Evolutionary conservation across 2,113 vertebrate species (phyloP), one percentile per base, ranked within the genome.

Genomic region (Poeciliopsis retropinna): DNA sequence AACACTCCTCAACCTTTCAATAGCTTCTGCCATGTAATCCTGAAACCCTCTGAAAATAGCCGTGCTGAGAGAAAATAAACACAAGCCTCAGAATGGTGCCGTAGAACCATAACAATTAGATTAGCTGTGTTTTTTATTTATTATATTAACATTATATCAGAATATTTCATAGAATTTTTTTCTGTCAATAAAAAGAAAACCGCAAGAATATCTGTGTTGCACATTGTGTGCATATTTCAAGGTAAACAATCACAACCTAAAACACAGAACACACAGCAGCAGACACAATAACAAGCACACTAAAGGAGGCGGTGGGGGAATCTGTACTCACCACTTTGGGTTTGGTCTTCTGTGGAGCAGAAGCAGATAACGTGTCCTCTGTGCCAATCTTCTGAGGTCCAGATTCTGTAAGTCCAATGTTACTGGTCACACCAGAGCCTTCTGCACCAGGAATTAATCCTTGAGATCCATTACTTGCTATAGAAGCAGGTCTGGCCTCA

Each of bases 271-370:
- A 71, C 19, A 44, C 11, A 17, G 4, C 31, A 60, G 30, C 31
- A 70, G 60, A 63, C 3, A 19, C n/a, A 60, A 73, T 39, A 13
- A 37, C 15, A 37, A 15, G 44, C 44, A 47, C 44, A 47, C 17
- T 47, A 7, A 47, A 47, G 44, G 47, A 34, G 61, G 12, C 30
- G 30, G 30, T 31, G 19, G 19, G 32, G 34, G 10, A 37, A 17
- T 64, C 8, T 73, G 28, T 17, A 97, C 98, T 98, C 89, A 99
- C 98, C 98, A 98, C 98, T 91, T 94, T 95, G 0, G 98, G 97
- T 85, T 99, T 99, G 93, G 91, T 94, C 85, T 87, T 95, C 90
- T 95, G 90, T 27, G 92, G 88, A 11, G 73, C 67, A n/a, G 92
- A 77, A 0, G 31, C 72, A 28, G 85, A 54, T 5, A 93, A 64